Percentiles rank a stretch among this genome's conserved stretches.
Evolutionary conservation across 1,140 invertebrate species (phyloP).

Genomic region (Ditylenchus dipsaci): DNA sequence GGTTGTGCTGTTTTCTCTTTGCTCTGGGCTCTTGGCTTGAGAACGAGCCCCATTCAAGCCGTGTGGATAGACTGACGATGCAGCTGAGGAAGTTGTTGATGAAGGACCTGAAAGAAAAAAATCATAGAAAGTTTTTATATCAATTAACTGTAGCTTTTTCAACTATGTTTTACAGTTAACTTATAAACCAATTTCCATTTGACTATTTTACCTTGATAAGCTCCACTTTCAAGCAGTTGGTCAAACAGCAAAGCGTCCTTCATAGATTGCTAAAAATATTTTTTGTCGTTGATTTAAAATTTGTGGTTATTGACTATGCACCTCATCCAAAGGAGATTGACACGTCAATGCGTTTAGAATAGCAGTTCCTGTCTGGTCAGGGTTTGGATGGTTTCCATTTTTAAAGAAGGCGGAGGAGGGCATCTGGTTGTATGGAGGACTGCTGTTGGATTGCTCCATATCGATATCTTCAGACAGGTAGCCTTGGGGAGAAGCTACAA

Average conservation of each 20-base stretch:
- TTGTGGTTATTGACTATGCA: slow-evolving; percentile 29
- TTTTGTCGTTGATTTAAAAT: slow-evolving; percentile 1
- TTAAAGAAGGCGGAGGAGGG: no score
- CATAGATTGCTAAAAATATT: not conserved
- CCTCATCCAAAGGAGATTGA: no score
- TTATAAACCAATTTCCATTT: no score
- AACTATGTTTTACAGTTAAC: no score
- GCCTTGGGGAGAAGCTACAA: slow-evolving; percentile 3
- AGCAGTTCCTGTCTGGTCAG: no score
- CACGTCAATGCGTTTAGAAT: no score
- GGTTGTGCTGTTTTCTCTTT: not conserved
- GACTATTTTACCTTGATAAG: not conserved
- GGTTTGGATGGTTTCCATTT: not conserved
- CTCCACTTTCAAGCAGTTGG: not conserved
- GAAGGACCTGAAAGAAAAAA: not conserved
- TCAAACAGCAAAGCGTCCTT: not conserved
- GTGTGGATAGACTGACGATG: not conserved
- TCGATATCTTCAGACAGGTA: slow-evolving; percentile 9
- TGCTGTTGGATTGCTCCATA: not conserved
- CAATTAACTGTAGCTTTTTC: no score
- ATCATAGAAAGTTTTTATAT: no score
- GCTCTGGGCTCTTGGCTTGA: not conserved
- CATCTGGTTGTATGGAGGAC: not conserved
- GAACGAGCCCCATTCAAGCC: not conserved
- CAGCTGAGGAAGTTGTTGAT: not conserved